Evolutionary conservation across 2,113 vertebrate species (phyloP).

Genomic region (Salvelinus sp.): DNA sequence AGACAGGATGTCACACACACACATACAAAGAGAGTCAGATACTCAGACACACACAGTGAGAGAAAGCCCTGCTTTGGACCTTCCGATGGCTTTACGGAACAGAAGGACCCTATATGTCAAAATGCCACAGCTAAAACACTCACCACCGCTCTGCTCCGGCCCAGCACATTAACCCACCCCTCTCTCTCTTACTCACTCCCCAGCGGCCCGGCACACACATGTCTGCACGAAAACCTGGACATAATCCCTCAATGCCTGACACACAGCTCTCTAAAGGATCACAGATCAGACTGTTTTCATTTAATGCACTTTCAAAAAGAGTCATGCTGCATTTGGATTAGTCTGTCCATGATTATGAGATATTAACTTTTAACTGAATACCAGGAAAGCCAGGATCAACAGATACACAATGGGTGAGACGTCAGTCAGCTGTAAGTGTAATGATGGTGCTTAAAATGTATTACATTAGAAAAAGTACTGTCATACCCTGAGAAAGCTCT

Average conservation of each 20-base stretch:
- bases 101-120: constrained; percentile 28
- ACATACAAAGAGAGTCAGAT: constrained; percentile 3
- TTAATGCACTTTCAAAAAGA: constrained; percentile 11
- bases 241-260: background rate
- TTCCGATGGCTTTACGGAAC: constrained; percentile 24
- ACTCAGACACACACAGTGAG: background rate
- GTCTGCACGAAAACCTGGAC: constrained; percentile 25
- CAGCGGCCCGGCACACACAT: constrained; percentile 28
- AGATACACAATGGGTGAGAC: background rate
- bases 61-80: constrained; percentile 19
- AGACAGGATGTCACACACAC: background rate
- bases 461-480: too few species aligned
- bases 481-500: too few species aligned
- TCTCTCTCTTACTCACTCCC: background rate
- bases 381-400: background rate
- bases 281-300: background rate
- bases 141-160: constrained; percentile 25
- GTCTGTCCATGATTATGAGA: constrained; percentile 1
- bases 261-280: background rate
- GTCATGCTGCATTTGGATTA: background rate
- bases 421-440: background rate
- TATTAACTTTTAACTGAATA: constrained; percentile 10
- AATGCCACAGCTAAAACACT: constrained; percentile 47
- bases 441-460: too few species aligned
- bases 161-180: constrained; percentile 47